Evolutionary conservation across 2,888 invertebrate species (phyloP).

Genomic region (Eilema griseolum): DNA sequence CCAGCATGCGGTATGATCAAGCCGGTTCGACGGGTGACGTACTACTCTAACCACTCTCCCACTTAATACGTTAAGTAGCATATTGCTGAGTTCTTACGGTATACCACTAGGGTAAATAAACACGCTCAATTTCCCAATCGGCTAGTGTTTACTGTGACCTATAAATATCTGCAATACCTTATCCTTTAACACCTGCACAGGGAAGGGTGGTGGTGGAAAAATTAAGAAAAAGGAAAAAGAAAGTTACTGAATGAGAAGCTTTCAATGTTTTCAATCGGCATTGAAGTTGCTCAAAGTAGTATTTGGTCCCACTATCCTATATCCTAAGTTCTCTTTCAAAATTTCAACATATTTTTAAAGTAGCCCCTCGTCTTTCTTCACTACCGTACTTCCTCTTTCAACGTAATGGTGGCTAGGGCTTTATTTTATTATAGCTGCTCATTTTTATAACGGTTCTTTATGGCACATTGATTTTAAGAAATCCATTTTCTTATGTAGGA

Average conservation of each 20-base stretch:
- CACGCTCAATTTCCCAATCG: too few species aligned
- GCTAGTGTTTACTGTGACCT: too few species aligned
- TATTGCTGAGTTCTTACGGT: too few species aligned
- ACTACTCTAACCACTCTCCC: background rate
- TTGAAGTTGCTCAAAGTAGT: too few species aligned
- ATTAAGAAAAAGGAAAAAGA: background rate
- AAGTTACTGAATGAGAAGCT: background rate
- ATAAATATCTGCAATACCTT: too few species aligned
- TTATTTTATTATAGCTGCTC: slow-evolving; percentile 14
- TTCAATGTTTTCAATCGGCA: background rate
- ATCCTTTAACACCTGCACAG: too few species aligned
- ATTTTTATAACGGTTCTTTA: slow-evolving; percentile 10
- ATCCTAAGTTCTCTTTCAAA: background rate
- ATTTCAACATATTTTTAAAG: background rate
- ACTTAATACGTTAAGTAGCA: background rate
- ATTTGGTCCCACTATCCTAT: background rate
- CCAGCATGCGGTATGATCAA: background rate
- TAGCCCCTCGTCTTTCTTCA: background rate
- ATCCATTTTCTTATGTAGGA: slow-evolving; percentile 9
- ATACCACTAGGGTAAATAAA: too few species aligned
- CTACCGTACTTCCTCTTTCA: background rate
- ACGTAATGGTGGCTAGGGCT: background rate
- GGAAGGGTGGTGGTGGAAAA: background rate
- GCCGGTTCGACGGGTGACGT: background rate
- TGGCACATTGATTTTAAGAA: slow-evolving; percentile 22